Conservation (phyloP, 2,888 invertebrate genomes). For the Cataglyphis rosenhaueri region DNA sequence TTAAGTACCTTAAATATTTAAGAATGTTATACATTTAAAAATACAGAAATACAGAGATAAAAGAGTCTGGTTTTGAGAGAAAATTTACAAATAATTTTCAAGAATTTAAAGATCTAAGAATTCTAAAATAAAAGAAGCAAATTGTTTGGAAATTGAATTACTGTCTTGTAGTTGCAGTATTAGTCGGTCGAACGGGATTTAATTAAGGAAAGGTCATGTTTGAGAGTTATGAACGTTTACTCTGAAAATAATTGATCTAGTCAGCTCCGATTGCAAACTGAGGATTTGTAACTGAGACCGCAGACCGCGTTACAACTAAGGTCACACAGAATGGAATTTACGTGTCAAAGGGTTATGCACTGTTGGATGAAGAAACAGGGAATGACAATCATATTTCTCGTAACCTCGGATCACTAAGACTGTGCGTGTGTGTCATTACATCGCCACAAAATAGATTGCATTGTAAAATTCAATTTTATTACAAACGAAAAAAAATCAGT, state of each 20-base stretch:
- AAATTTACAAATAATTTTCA: not conserved
- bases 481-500: not conserved
- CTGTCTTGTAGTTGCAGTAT: not conserved
- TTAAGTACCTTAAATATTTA: not conserved
- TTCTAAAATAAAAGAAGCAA: not conserved
- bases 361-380: slow-evolving; percentile 6
- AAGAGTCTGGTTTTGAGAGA: not conserved
- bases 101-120: not conserved
- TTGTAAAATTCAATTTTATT: not conserved
- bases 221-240: slow-evolving; percentile 12
- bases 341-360: slow-evolving; percentile 43
- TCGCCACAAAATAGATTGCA: not conserved
- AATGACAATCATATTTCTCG: slow-evolving; percentile 40
- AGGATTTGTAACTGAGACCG: slow-evolving; percentile 37
- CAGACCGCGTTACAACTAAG: slow-evolving; percentile 4
- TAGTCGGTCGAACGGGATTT: not conserved
- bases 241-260: slow-evolving; percentile 37
- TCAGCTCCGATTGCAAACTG: slow-evolving; percentile 34
- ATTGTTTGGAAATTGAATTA: slow-evolving; percentile 18
- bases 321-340: slow-evolving; percentile 34
- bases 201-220: slow-evolving; percentile 13
- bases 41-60: not conserved
- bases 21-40: not conserved
- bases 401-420: slow-evolving; percentile 32
- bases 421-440: not conserved